Evolutionary conservation across 2,888 invertebrate species (phyloP).

Genomic region (Dolichopus griseipennis): DNA sequence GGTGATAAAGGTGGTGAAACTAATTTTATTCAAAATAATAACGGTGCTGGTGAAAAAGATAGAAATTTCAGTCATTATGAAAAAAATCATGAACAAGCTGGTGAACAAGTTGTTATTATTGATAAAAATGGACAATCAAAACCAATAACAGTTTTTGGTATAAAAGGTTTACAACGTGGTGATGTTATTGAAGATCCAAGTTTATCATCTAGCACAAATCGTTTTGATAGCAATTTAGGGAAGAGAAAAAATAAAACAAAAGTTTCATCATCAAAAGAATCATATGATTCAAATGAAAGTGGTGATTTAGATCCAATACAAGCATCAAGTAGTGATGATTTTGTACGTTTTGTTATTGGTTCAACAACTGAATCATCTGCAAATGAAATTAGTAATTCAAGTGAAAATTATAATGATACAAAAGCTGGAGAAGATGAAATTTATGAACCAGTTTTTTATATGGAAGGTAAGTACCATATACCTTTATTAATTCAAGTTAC

Average conservation of each 20-base stretch:
- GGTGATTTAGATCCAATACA: conserved; percentile 28
- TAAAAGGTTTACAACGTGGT: conserved; percentile 43
- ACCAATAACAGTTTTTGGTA: conserved; percentile 43
- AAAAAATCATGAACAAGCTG: conserved; percentile 15
- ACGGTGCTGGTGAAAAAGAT: not conserved
- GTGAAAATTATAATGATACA: not conserved
- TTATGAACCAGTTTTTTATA: conserved; percentile 15
- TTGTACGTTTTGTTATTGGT: conserved; percentile 28
- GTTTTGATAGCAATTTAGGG: not conserved
- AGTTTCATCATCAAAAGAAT: not conserved
- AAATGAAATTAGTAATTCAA: not conserved
- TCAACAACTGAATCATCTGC: conserved; percentile 11
- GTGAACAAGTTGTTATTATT: conserved; percentile 23
- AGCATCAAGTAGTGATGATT: conserved; percentile 36
- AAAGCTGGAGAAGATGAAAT: conserved; percentile 4
- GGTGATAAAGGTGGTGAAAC: not conserved
- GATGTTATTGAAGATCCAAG: conserved; percentile 23
- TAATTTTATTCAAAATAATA: not conserved
- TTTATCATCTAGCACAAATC: not conserved
- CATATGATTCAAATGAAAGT: conserved; percentile 3
- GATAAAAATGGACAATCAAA: conserved; percentile 22
- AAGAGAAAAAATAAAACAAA: not conserved
- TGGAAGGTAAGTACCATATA: not conserved
- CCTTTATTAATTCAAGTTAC: not conserved
- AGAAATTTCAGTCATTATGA: not conserved